A percentile compares a stretch with the other conserved stretches of the same genome.
Conservation (phyloP, 30 jellyfish, hydroid and myxozoan genomes). For the Pseudorhiza aurosa region DNA sequence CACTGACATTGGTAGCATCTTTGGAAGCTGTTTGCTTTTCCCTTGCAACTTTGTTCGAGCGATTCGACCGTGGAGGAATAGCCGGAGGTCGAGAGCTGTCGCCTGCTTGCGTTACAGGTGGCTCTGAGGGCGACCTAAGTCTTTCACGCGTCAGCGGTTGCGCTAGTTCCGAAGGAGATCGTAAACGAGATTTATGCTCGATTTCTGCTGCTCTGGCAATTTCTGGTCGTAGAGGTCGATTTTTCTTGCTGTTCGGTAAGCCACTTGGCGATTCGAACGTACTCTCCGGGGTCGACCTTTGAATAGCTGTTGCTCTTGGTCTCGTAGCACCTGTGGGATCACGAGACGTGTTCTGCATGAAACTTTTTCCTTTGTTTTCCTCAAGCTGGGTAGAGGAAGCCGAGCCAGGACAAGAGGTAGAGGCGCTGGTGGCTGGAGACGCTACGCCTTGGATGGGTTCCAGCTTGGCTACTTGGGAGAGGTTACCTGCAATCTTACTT, state of each 20-base stretch:
- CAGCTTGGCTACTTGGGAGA: not conserved
- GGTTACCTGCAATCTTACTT: not conserved
- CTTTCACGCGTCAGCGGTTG: constrained; percentile 18
- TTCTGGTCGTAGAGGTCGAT: constrained; percentile 6
- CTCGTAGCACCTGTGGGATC: constrained; percentile 47
- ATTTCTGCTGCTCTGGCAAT: constrained; percentile 1
- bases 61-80: constrained; percentile 52
- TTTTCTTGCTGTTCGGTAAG: not conserved
- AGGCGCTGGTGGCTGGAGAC: not conserved
- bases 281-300: constrained; percentile 11
- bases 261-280: not conserved
- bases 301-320: constrained; percentile 44
- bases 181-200: constrained; percentile 12
- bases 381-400: not conserved
- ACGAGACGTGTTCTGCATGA: not conserved
- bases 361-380: not conserved
- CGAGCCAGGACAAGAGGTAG: not conserved
- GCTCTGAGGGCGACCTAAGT: constrained; percentile 36
- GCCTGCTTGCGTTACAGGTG: not conserved
- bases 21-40: not conserved
- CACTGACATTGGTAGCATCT: not conserved
- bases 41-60: not conserved
- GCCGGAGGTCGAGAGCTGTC: constrained; percentile 35
- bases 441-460: not conserved
- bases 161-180: constrained; percentile 24